Conservation (phyloP, 2,888 invertebrate species). For the Erebia ligea region DNA sequence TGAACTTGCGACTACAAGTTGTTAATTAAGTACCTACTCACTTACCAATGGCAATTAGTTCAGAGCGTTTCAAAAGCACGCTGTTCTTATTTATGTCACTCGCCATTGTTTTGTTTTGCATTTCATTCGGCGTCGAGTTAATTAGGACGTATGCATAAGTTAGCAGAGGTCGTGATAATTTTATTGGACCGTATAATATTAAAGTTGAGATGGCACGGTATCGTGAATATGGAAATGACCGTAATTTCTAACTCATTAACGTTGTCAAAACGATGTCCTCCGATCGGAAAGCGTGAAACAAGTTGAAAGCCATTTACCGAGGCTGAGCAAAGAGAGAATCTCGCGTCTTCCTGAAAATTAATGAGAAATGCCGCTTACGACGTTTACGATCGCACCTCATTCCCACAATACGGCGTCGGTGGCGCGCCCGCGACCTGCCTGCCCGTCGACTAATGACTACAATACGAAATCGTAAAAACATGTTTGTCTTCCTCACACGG, state of each 20-base stretch:
- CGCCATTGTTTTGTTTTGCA: constrained; percentile 12
- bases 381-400: constrained; percentile 72
- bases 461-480: constrained; percentile 66
- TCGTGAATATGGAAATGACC: constrained; percentile 35
- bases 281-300: constrained; percentile 57
- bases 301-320: constrained; percentile 68
- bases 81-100: constrained; percentile 10
- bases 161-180: constrained; percentile 3
- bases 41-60: constrained; percentile 12
- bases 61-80: constrained; percentile 13
- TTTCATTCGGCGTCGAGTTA: constrained; percentile 17
- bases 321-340: constrained; percentile 61
- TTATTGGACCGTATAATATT: constrained; percentile 5
- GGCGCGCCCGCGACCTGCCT: constrained; percentile 63
- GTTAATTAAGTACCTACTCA: constrained; percentile 16
- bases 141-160: constrained; percentile 26
- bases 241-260: constrained; percentile 37
- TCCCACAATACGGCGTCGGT: constrained; percentile 70
- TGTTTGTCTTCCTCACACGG: constrained; percentile 60
- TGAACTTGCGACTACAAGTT: constrained; percentile 6
- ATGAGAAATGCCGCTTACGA: constrained; percentile 76
- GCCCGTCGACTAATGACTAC: constrained; percentile 70
- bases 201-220: neutral
- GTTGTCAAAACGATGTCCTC: constrained; percentile 45
- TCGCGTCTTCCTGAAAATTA: constrained; percentile 80